These are phyloP conservation scores for Trichomalopsis sarcophagae DNA, from an alignment of 1,140 invertebrate genomes.

Conservation along the genomic window DNA sequence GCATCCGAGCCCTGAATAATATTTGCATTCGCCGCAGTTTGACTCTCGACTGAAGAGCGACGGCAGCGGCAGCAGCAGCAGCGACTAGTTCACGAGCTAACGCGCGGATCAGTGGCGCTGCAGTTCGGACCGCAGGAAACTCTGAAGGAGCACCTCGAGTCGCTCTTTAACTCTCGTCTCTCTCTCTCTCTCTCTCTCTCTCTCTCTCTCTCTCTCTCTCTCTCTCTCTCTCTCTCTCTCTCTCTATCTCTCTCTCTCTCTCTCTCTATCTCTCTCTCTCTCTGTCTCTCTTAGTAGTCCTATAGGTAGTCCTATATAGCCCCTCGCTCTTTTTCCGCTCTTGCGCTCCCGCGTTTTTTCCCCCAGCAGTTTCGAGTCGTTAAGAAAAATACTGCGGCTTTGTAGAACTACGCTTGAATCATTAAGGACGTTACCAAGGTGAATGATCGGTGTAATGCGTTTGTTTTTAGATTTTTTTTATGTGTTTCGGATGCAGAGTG, in stretches of 20 bases:
- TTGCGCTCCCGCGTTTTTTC: background rate
- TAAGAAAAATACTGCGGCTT: background rate
- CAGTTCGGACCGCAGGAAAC: conserved; percentile 23
- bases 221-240: background rate
- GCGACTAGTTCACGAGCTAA: conserved; percentile 41
- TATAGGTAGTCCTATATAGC: background rate
- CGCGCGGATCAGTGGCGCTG: conserved; percentile 31
- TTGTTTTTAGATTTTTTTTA: no score
- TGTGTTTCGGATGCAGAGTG: no score
- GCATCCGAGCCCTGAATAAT: conserved; percentile 37
- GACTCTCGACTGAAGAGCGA: background rate
- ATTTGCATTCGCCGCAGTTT: conserved; percentile 39
- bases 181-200: background rate
- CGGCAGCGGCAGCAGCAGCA: conserved; percentile 37
- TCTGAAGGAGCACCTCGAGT: conserved; percentile 18
- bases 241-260: background rate
- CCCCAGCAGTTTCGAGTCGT: background rate
- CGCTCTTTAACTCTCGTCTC: conserved; percentile 9
- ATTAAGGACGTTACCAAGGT: background rate
- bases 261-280: background rate
- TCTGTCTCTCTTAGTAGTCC: background rate
- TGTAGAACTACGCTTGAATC: background rate
- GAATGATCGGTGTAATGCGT: background rate
- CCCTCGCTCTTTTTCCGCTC: background rate
- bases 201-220: background rate